These are phyloP conservation scores for Terrapene triunguis DNA, from an alignment of 2,113 vertebrate genomes.

Conservation along the genomic window DNA sequence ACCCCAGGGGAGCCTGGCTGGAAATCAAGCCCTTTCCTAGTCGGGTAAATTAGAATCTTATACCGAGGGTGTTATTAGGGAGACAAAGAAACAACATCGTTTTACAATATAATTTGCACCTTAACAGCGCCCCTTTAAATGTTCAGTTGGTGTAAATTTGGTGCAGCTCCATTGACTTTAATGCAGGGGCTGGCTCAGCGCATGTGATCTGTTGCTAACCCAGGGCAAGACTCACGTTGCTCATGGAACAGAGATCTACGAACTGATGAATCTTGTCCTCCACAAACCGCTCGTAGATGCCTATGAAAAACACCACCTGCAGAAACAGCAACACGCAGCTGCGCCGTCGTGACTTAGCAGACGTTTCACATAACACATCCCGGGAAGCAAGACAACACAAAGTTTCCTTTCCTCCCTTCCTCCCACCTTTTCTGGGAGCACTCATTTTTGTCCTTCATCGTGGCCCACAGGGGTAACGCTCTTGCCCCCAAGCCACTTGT, in stretches of 20 bases:
- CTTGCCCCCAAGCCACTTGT: background rate
- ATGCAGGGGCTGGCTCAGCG: background rate
- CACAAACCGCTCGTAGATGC: background rate
- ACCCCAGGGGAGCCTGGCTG: background rate
- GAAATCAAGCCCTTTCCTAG: background rate
- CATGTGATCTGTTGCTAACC: background rate
- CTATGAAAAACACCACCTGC: background rate
- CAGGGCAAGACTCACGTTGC: constrained; percentile 51
- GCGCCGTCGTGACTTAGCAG: background rate
- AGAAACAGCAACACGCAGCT: rapidly evolving
- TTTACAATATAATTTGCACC: background rate
- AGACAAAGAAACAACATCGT: background rate
- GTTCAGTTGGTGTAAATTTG: background rate
- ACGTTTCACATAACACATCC: background rate
- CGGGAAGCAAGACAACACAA: background rate
- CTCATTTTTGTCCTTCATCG: background rate
- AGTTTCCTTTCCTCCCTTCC: background rate
- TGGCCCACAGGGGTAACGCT: background rate
- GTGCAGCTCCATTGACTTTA: background rate
- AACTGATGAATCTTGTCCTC: constrained; percentile 17
- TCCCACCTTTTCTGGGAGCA: background rate
- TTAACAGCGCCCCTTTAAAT: background rate
- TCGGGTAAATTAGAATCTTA: background rate
- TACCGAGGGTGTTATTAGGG: background rate
- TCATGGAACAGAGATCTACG: constrained; percentile 35